These are phyloP conservation scores for Jordanella pulchra DNA, from an alignment of 2,797 vertebrate genomes.

Conservation along the genomic window DNA sequence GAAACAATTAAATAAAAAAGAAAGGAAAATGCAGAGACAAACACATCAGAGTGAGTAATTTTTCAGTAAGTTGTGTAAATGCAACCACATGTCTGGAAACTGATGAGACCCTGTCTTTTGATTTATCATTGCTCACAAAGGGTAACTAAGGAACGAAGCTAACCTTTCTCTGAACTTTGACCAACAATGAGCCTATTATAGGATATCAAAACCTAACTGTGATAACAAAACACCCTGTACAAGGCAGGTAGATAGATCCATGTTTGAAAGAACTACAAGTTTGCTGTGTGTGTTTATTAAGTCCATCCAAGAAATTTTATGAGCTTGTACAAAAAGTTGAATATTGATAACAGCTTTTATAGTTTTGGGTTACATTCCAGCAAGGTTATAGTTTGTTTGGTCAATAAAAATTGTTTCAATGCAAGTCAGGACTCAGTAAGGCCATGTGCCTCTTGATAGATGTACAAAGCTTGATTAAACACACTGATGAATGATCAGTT, in stretches of 20 bases:
- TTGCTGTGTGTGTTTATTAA: not conserved
- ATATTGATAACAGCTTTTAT: not conserved
- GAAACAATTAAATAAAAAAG: slow-evolving; percentile 69
- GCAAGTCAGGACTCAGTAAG: no score
- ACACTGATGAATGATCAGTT: slow-evolving; percentile 38
- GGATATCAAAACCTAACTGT: slow-evolving; percentile 37
- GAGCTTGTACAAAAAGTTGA: not conserved
- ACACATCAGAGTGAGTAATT: slow-evolving; percentile 66
- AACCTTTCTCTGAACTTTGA: slow-evolving; percentile 65
- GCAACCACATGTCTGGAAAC: slow-evolving; percentile 75
- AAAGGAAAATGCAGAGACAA: slow-evolving; percentile 64
- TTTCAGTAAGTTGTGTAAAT: slow-evolving; percentile 73
- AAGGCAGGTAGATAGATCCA: slow-evolving; percentile 4
- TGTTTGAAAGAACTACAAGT: not conserved
- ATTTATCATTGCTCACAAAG: slow-evolving; percentile 49
- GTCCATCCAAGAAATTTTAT: not conserved
- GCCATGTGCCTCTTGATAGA: no score
- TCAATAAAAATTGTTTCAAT: slow-evolving; percentile 6
- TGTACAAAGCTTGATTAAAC: slow-evolving; percentile 8
- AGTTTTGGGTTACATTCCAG: slow-evolving; percentile 1
- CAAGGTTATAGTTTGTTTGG: slow-evolving; percentile 4
- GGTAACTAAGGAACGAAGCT: slow-evolving; percentile 15
- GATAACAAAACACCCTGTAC: slow-evolving; percentile 18
- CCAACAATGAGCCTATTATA: slow-evolving; percentile 24
- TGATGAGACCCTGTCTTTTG: slow-evolving; percentile 65